Percentiles rank a stretch among this genome's conserved stretches.
Conservation (phyloP, 2,888 invertebrate genomes). For the Yponomeuta evonymella region DNA sequence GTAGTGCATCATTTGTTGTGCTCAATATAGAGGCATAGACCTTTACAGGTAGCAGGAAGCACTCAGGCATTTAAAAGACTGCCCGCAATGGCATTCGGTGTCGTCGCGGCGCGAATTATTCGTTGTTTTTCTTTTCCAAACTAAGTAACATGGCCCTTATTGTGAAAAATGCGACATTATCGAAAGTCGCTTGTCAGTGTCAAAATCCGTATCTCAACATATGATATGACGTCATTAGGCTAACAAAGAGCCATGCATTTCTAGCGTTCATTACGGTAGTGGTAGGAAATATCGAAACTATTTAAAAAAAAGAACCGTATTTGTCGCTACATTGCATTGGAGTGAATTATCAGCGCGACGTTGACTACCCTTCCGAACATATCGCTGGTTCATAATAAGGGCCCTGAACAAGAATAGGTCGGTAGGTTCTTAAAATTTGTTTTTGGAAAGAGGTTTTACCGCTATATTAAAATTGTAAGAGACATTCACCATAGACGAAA, state of each 20-base stretch:
- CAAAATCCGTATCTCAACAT: too few relatives aligned
- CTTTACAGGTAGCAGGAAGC: constrained; percentile 13
- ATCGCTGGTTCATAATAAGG: too few relatives aligned
- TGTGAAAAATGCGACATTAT: too few relatives aligned
- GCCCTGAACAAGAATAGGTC: not conserved
- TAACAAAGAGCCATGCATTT: too few relatives aligned
- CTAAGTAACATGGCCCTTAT: not conserved
- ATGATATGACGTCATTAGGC: too few relatives aligned
- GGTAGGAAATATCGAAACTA: too few relatives aligned
- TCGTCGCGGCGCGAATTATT: not conserved
- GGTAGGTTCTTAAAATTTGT: not conserved
- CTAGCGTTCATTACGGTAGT: too few relatives aligned
- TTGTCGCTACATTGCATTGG: too few relatives aligned
- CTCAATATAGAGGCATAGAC: not conserved
- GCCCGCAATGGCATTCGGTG: not conserved
- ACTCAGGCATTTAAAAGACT: not conserved
- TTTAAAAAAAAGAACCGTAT: too few relatives aligned
- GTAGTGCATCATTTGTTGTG: constrained; percentile 1
- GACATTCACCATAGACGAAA: not conserved
- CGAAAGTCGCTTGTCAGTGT: too few relatives aligned
- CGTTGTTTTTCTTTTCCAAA: not conserved
- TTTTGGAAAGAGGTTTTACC: not conserved
- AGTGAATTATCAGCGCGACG: too few relatives aligned
- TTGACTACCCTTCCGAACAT: too few relatives aligned
- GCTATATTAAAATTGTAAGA: not conserved